Percentiles rank a stretch among this genome's conserved stretches.
Evolutionary conservation across 2,797 vertebrate genomes (phyloP).

Genomic region (Rachycentron canadum): DNA sequence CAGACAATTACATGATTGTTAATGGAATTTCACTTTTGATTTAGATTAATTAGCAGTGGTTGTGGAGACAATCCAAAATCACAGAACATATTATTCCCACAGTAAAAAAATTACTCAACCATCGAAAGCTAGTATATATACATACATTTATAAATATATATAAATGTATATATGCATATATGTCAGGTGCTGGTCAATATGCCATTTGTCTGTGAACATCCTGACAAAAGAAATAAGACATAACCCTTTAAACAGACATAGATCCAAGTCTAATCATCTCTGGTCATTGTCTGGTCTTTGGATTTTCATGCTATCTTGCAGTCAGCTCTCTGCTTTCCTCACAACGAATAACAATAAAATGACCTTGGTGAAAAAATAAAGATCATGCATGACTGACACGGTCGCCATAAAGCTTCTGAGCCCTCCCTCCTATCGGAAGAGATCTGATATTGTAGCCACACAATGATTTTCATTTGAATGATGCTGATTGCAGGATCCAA

Average conservation of each 20-base stretch:
- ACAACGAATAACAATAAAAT: constrained; percentile 76
- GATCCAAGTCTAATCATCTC: constrained; percentile 22
- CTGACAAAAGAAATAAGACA: constrained; percentile 22
- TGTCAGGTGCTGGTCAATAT: constrained; percentile 33
- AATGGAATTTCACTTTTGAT: constrained; percentile 54
- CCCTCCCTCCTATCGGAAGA: constrained; percentile 15
- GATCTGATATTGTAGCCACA: constrained; percentile 12
- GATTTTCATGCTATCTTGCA: constrained; percentile 42
- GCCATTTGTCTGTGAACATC: constrained; percentile 25
- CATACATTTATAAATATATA: neutral
- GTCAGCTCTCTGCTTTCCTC: constrained; percentile 48
- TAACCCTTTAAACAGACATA: constrained; percentile 17
- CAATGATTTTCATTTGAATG: constrained; percentile 31
- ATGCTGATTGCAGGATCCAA: constrained; percentile 53
- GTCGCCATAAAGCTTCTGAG: constrained; percentile 48
- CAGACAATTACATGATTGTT: constrained; percentile 51
- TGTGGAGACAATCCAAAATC: constrained; percentile 16
- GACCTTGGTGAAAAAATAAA: constrained; percentile 82
- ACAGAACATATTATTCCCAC: neutral
- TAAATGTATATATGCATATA: neutral
- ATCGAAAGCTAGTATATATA: constrained; percentile 27
- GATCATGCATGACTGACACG: constrained; percentile 62
- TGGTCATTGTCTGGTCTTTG: constrained; percentile 33
- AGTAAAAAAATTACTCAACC: constrained; percentile 5
- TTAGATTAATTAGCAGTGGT: constrained; percentile 32